Percentiles rank a stretch among this genome's conserved stretches.
These are phyloP conservation scores for Lophius piscatorius DNA, from an alignment of 2,113 vertebrate genomes.

Conservation along the genomic window DNA sequence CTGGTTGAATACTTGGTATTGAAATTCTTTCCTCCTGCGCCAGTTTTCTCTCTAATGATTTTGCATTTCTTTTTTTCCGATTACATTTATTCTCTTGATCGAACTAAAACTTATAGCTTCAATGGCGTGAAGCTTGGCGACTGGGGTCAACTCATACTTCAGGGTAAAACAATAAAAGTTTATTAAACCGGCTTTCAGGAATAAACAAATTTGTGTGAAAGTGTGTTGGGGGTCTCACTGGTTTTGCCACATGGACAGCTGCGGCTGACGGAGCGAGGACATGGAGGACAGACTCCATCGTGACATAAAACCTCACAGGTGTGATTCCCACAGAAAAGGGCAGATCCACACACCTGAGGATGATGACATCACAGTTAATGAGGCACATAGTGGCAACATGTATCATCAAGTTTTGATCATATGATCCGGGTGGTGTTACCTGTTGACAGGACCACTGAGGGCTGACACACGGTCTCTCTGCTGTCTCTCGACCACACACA, in stretches of 20 bases:
- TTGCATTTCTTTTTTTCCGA: too few relatives aligned
- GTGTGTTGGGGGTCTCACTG: constrained; percentile 77
- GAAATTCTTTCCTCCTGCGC: too few relatives aligned
- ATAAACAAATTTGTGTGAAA: background rate
- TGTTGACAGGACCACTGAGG: constrained; percentile 89
- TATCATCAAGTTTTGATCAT: background rate
- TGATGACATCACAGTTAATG: background rate
- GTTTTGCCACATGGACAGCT: constrained; percentile 91
- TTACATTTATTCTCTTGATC: too few relatives aligned
- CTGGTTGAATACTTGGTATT: too few relatives aligned
- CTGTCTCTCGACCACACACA: constrained; percentile 84
- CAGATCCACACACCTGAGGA: constrained; percentile 84
- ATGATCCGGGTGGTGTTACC: constrained; percentile 65
- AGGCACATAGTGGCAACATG: too few relatives aligned
- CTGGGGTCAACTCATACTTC: too few relatives aligned
- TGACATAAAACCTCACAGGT: constrained; percentile 92
- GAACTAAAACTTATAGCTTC: too few relatives aligned
- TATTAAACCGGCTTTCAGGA: too few relatives aligned
- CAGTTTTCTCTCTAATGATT: too few relatives aligned
- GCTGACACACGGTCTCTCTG: constrained; percentile 88
- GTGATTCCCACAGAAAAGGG: constrained; percentile 91
- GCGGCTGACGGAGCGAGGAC: constrained; percentile 92
- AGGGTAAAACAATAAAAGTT: too few relatives aligned
- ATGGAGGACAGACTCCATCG: constrained; percentile 86
- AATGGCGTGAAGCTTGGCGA: too few relatives aligned